Conservation (phyloP, 2,888 invertebrate genomes). For the Scaptomyza polygonia region DNA sequence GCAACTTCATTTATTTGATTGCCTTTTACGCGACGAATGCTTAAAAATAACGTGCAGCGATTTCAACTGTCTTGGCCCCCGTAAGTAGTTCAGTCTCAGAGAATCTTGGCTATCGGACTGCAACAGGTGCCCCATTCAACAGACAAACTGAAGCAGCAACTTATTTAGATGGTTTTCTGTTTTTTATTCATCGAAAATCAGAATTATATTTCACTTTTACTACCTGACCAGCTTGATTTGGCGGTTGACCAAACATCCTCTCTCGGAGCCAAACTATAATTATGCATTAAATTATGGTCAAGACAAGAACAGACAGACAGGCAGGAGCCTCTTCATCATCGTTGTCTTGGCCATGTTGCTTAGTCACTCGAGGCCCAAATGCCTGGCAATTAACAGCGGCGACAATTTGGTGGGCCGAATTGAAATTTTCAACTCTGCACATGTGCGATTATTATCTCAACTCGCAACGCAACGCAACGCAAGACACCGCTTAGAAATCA, state of each 20-base stretch:
- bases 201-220: constrained; percentile 66
- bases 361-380: constrained; percentile 59
- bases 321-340: constrained; percentile 34
- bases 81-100: constrained; percentile 15
- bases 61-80: constrained; percentile 6
- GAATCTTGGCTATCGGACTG: constrained; percentile 7
- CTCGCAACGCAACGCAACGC: background rate
- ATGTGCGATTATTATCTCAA: constrained; percentile 46
- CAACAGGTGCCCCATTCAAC: constrained; percentile 66
- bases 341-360: constrained; percentile 25
- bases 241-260: constrained; percentile 7
- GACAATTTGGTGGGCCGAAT: constrained; percentile 69
- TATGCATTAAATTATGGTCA: constrained; percentile 70
- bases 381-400: constrained; percentile 61
- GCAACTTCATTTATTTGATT: constrained; percentile 75
- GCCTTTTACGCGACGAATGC: constrained; percentile 58
- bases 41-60: constrained; percentile 42
- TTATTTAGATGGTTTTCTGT: background rate
- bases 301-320: constrained; percentile 50
- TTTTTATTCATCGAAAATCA: constrained; percentile 36
- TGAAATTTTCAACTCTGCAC: constrained; percentile 59
- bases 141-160: constrained; percentile 29
- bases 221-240: constrained; percentile 32
- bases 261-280: constrained; percentile 28
- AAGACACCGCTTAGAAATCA: constrained; percentile 60